phyloP scores from a whole-genome alignment of 92 coral and sea anemone genomes.

The Metridium senile region DNA sequence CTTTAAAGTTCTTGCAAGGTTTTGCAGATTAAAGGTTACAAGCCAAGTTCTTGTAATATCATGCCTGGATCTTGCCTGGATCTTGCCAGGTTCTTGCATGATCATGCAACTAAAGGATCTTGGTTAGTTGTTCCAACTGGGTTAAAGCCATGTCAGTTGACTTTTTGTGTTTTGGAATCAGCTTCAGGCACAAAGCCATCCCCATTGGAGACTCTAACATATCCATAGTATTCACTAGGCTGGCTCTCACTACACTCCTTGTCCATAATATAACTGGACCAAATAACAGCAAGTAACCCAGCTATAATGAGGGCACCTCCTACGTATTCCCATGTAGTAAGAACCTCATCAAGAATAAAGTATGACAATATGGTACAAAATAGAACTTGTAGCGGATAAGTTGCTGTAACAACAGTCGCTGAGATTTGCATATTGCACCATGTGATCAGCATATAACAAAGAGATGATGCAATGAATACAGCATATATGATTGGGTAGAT shows the following conservation, averaged over 20 bases:
- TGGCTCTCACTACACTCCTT: constrained; percentile 27
- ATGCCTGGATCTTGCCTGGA: too few species aligned
- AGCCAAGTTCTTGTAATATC: too few species aligned
- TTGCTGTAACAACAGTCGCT: constrained; percentile 80
- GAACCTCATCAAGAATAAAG: constrained; percentile 66
- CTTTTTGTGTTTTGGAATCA: constrained; percentile 9
- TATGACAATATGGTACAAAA: constrained; percentile 82
- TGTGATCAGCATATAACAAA: constrained; percentile 76
- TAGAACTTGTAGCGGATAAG: constrained; percentile 83
- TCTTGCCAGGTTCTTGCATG: too few species aligned
- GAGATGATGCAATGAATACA: constrained; percentile 69
- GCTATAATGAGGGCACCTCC: constrained; percentile 67
- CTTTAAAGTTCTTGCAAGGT: too few species aligned
- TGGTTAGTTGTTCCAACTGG: too few species aligned
- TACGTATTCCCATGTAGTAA: constrained; percentile 52
- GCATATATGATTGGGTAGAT: constrained; percentile 78
- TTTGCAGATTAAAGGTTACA: too few species aligned
- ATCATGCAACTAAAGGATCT: too few species aligned
- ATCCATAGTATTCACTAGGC: constrained; percentile 36
- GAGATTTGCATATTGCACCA: constrained; percentile 93
- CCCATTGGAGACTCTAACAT: constrained; percentile 52
- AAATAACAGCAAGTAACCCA: constrained; percentile 70
- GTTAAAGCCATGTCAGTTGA: constrained; percentile 16
- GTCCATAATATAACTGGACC: constrained; percentile 75
- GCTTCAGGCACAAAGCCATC: constrained; percentile 56